Percentiles rank a stretch among this genome's conserved stretches.
These are phyloP conservation scores for Phrynocephalus vlangalii DNA, from an alignment of 2,797 vertebrate species.

Conservation along the genomic window DNA sequence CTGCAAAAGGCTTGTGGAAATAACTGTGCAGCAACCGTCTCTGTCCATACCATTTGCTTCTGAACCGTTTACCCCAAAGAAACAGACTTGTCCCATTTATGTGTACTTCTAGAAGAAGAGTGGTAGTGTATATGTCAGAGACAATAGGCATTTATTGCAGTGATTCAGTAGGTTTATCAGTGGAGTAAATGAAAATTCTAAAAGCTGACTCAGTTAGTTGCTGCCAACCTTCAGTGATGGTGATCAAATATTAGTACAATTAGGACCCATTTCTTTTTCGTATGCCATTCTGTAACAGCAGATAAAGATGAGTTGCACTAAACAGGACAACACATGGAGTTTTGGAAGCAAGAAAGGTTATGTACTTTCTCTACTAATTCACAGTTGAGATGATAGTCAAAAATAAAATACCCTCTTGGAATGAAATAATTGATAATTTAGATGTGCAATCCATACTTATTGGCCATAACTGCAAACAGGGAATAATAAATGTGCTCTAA, in stretches of 20 bases:
- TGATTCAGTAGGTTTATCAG: not conserved
- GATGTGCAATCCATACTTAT: conserved; percentile 12
- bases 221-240: not conserved
- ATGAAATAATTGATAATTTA: conserved; percentile 20
- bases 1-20: not conserved
- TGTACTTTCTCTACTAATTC: not conserved
- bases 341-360: not conserved
- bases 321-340: not conserved
- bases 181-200: conserved; percentile 1
- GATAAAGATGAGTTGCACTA: not conserved
- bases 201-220: conserved; percentile 16
- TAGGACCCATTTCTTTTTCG: not conserved
- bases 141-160: conserved; percentile 10
- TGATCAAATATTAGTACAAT: conserved; percentile 11
- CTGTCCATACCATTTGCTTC: not conserved
- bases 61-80: not conserved
- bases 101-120: not conserved
- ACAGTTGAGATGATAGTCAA: not conserved
- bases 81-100: not conserved
- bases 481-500: not conserved
- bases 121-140: not conserved
- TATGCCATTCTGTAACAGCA: not conserved
- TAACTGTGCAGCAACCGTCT: not conserved
- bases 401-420: conserved; percentile 11
- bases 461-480: conserved; percentile 8